A percentile compares a stretch with the other conserved stretches of the same genome.
Evolutionary conservation across 2,797 vertebrate genomes (phyloP).

Genomic region (Dallia pectoralis): DNA sequence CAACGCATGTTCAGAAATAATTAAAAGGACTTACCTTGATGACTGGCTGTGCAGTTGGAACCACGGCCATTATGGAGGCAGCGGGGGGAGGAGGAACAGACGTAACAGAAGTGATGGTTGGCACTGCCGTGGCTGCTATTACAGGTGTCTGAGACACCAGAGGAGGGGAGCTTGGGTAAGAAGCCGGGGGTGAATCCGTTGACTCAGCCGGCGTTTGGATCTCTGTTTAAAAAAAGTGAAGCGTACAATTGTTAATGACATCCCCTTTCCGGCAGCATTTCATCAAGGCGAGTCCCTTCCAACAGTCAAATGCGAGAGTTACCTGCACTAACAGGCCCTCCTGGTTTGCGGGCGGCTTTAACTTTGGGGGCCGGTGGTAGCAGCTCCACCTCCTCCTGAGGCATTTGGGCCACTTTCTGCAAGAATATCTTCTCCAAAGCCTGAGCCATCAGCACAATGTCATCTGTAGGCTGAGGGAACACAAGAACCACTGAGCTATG

Average conservation of each 20-base stretch:
- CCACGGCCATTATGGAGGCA: constrained; percentile 50
- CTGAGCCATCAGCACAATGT: constrained; percentile 98
- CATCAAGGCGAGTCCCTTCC: background rate
- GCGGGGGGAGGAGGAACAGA: constrained; percentile 58
- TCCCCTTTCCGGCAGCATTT: background rate
- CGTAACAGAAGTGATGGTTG: constrained; percentile 78
- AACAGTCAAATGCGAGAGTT: constrained; percentile 8
- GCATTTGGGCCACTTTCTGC: constrained; percentile 98
- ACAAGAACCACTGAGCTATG: background rate
- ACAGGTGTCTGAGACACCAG: constrained; percentile 87
- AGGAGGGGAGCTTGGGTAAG: constrained; percentile 83
- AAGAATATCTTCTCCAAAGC: constrained; percentile 97
- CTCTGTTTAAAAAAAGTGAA: constrained; percentile 62
- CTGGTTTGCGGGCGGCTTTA: constrained; percentile 86
- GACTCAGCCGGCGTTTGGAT: constrained; percentile 82
- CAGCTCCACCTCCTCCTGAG: constrained; percentile 94
- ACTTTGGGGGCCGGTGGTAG: constrained; percentile 91
- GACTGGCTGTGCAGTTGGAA: constrained; percentile 90
- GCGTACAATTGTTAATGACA: background rate
- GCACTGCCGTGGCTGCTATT: constrained; percentile 87
- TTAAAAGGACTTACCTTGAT: constrained; percentile 83
- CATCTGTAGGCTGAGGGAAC: constrained; percentile 86
- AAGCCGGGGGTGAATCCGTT: constrained; percentile 79
- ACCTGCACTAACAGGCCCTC: constrained; percentile 61
- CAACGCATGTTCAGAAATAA: too few species aligned